phyloP scores from a whole-genome alignment of 1,140 invertebrate genomes.

The Linepithema humile region DNA sequence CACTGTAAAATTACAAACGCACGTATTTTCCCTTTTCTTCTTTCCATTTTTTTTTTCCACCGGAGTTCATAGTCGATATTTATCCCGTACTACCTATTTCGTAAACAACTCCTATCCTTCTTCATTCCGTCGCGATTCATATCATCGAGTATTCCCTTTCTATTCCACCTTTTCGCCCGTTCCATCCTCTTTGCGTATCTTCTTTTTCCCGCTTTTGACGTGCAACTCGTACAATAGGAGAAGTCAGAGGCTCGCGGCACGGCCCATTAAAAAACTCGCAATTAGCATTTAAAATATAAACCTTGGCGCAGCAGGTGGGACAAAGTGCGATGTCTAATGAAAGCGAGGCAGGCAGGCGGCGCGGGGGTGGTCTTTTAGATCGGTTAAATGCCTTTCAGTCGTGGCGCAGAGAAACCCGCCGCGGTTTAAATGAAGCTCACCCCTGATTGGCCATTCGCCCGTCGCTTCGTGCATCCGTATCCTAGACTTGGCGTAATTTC shows the following conservation, averaged over 20 bases:
- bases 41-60: background rate
- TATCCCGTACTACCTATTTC: conserved; percentile 34
- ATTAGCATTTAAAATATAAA: conserved; percentile 84
- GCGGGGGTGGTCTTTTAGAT: conserved; percentile 80
- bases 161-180: conserved; percentile 3
- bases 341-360: conserved; percentile 51
- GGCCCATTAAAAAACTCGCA: conserved; percentile 83
- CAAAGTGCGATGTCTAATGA: conserved; percentile 68
- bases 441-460: conserved; percentile 78
- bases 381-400: conserved; percentile 83
- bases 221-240: conserved; percentile 63
- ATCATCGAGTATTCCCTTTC: conserved; percentile 38
- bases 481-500: conserved; percentile 61
- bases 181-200: background rate
- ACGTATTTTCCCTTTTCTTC: background rate
- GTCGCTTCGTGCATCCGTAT: conserved; percentile 25
- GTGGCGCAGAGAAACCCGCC: conserved; percentile 69
- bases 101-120: background rate
- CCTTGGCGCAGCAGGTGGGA: conserved; percentile 63
- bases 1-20: background rate
- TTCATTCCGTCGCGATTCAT: background rate
- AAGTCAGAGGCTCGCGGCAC: conserved; percentile 67
- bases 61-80: conserved; percentile 18
- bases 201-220: conserved; percentile 49
- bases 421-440: conserved; percentile 81